These are phyloP conservation scores for Poeciliopsis retropinna DNA, from an alignment of 2,113 vertebrate genomes.

Conservation along the genomic window DNA sequence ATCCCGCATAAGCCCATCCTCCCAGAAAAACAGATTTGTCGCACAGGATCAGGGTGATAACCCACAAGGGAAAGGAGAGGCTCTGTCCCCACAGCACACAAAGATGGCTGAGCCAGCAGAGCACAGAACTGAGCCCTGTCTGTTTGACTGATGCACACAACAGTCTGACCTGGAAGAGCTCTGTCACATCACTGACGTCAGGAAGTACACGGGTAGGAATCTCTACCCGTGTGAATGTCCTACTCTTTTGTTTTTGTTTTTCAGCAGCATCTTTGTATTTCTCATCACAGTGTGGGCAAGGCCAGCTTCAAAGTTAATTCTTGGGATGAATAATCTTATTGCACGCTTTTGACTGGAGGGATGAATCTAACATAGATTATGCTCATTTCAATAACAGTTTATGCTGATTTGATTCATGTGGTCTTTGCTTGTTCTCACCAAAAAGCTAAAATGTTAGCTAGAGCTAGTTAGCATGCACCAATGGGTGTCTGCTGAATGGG, in stretches of 20 bases:
- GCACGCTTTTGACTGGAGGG: too few species aligned
- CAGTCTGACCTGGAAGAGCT: conserved; percentile 44
- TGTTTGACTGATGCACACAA: conserved; percentile 56
- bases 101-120: conserved; percentile 68
- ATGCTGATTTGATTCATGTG: not conserved
- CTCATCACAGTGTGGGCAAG: too few species aligned
- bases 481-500: not conserved
- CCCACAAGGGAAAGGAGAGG: conserved; percentile 44
- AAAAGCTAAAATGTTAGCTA: not conserved
- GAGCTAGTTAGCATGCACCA: not conserved
- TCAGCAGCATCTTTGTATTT: too few species aligned
- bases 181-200: not conserved
- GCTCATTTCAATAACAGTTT: too few species aligned
- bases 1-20: conserved; percentile 4
- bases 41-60: conserved; percentile 40
- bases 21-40: conserved; percentile 21
- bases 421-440: not conserved
- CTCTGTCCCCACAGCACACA: conserved; percentile 68
- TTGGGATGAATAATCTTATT: too few species aligned
- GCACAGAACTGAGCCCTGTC: conserved; percentile 79
- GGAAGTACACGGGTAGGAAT: too few species aligned
- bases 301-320: too few species aligned
- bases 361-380: too few species aligned
- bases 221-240: too few species aligned
- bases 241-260: too few species aligned